Conservation (phyloP, 1,140 invertebrate genomes). For the Ganaspis sp. region DNA sequence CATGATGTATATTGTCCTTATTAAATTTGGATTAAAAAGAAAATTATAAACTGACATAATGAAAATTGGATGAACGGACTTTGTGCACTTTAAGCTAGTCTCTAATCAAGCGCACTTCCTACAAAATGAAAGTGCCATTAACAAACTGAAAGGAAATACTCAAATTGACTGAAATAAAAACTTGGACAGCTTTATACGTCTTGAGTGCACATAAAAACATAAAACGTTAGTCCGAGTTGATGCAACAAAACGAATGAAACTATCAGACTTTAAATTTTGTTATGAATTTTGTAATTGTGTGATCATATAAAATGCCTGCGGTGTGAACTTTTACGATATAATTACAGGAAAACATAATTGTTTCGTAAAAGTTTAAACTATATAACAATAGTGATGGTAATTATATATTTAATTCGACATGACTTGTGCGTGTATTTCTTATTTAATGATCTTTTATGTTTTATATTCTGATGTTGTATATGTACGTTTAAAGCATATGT, state of each 20-base stretch:
- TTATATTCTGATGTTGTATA: slow-evolving; percentile 33
- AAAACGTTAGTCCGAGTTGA: not conserved
- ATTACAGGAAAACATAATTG: not conserved
- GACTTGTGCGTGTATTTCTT: slow-evolving; percentile 41
- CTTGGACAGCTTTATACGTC: not conserved
- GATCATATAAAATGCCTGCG: slow-evolving; percentile 31
- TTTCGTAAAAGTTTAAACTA: not conserved
- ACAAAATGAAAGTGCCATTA: slow-evolving; percentile 50
- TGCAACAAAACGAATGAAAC: not conserved
- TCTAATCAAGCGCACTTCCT: slow-evolving; percentile 58
- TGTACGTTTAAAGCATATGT: slow-evolving; percentile 33
- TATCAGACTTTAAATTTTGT: slow-evolving; percentile 25
- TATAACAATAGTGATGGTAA: slow-evolving; percentile 36
- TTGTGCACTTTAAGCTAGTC: slow-evolving; percentile 55
- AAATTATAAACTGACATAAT: not conserved
- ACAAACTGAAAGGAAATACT: slow-evolving; percentile 57
- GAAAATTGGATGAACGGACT: not conserved
- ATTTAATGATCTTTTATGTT: slow-evolving; percentile 43
- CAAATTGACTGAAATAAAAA: slow-evolving; percentile 41
- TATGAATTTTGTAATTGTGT: slow-evolving; percentile 33
- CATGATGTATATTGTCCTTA: not conserved
- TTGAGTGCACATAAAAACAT: not conserved
- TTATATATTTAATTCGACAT: slow-evolving; percentile 44
- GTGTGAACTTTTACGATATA: not conserved
- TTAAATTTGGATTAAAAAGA: not conserved